Evolutionary conservation across 2,113 vertebrate genomes (phyloP), one percentile per base, ranked within the genome.

Genomic region (Pedetes capensis): DNA sequence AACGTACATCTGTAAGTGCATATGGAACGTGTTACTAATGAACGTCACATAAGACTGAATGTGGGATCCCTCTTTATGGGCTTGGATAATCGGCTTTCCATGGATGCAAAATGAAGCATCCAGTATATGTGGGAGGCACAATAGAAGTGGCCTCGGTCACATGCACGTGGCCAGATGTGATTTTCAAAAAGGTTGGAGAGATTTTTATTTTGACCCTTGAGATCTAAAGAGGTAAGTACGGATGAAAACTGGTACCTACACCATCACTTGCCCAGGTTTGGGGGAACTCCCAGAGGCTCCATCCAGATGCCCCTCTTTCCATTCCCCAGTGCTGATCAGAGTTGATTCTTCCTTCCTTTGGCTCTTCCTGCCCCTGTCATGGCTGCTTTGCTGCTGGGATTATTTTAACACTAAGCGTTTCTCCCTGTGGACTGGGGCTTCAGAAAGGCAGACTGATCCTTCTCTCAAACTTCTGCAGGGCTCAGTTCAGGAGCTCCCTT

Each of bases 1-100:
- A 53, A 88, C 12, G 34, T 63, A 68, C 85, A 74, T 85, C 69
- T 93, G 78, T 79, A 95, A 89, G 39, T 82, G 32, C 82, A 64
- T 89, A 75, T 86, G 95, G 93, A 86, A 71, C 42, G 27, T 22
- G 57, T 93, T 91, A 79, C 69, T 85, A 79, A 95, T 66, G 90
- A 92, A 84, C 16, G 47, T 90, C 94, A 80, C 66, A 63, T 44
- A 82, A 80, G 82, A 42, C 39, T 4, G 69, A 95, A 94, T 80
- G 78, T 34, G 47, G 94, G 94, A 92, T 86, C 63, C 75, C 59
- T 95, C 82, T 94, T 87, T 80, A 72, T 55, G 80, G 76, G 64
- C 59, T 55, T 11, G 49, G 66, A 34, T 71, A 91, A 91, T 80
- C 74, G 85, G 61, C 57, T 89, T 74, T 55, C 55, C 64, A 51